Percentiles rank a stretch among this genome's conserved stretches.
Conservation (phyloP, 2,113 vertebrate species). For the Ginglymostoma cirratum region DNA sequence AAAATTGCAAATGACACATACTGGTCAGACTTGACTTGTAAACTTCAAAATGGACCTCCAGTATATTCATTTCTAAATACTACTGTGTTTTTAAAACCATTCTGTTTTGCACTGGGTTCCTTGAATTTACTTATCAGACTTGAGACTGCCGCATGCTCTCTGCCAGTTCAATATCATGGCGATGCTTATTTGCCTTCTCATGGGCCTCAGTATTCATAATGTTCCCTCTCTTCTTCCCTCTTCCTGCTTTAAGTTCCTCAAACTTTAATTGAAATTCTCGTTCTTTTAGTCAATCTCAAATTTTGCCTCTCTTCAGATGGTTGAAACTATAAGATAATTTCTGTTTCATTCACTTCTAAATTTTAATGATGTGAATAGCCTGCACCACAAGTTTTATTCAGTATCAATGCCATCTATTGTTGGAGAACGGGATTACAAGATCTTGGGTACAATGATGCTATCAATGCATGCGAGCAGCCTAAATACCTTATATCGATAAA, state of each 20-base stretch:
- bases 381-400: background rate
- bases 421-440: background rate
- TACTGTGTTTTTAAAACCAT: too few relatives aligned
- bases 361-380: background rate
- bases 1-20: too few relatives aligned
- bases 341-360: background rate
- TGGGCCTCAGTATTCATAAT: background rate
- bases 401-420: background rate
- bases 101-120: background rate
- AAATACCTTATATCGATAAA: background rate
- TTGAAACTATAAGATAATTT: background rate
- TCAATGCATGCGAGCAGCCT: background rate
- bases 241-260: background rate
- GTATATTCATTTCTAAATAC: too few relatives aligned
- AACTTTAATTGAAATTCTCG: background rate
- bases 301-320: background rate
- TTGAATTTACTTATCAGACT: background rate
- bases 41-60: too few relatives aligned
- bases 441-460: background rate
- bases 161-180: background rate
- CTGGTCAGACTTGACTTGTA: too few relatives aligned
- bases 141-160: background rate
- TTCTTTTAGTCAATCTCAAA: background rate
- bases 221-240: background rate
- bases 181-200: background rate